Evolutionary conservation across 2,797 vertebrate genomes (phyloP).

Genomic region (Coccyzus lansbergi): DNA sequence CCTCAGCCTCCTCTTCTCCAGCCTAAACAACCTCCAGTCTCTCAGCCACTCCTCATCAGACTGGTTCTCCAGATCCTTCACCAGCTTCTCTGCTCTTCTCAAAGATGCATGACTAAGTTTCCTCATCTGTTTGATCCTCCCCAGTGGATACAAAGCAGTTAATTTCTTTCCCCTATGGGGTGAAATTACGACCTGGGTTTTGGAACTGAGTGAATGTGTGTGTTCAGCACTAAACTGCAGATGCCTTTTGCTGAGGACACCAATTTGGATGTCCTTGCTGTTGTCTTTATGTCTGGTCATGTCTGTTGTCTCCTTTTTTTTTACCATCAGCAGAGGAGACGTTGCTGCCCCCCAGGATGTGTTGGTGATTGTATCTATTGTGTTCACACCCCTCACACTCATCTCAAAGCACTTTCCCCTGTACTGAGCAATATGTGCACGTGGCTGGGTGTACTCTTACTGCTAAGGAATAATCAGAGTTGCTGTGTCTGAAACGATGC

Average conservation of each 20-base stretch:
- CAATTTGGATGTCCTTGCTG: not conserved
- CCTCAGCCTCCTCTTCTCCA: too few relatives aligned
- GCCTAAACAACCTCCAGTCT: too few relatives aligned
- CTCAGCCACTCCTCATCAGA: too few relatives aligned
- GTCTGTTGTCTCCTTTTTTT: not conserved
- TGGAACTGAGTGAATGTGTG: not conserved
- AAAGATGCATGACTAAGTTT: not conserved
- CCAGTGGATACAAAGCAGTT: not conserved
- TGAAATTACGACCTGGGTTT: not conserved
- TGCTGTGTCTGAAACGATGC: not conserved
- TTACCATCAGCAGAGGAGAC: not conserved
- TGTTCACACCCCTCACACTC: not conserved
- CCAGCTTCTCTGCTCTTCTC: too few relatives aligned
- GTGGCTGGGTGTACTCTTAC: fast-evolving
- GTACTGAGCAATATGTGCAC: not conserved
- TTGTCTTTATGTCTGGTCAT: not conserved
- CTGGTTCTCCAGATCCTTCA: too few relatives aligned
- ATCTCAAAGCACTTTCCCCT: not conserved
- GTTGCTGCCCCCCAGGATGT: not conserved
- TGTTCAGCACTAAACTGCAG: not conserved
- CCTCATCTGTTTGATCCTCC: not conserved
- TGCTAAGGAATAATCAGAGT: not conserved
- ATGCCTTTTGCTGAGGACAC: not conserved
- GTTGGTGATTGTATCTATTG: not conserved
- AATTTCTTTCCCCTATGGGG: not conserved